Percentiles rank a stretch among this genome's conserved stretches.
Conservation (phyloP, 1,140 invertebrate species). For the Semibalanus balanoides region DNA sequence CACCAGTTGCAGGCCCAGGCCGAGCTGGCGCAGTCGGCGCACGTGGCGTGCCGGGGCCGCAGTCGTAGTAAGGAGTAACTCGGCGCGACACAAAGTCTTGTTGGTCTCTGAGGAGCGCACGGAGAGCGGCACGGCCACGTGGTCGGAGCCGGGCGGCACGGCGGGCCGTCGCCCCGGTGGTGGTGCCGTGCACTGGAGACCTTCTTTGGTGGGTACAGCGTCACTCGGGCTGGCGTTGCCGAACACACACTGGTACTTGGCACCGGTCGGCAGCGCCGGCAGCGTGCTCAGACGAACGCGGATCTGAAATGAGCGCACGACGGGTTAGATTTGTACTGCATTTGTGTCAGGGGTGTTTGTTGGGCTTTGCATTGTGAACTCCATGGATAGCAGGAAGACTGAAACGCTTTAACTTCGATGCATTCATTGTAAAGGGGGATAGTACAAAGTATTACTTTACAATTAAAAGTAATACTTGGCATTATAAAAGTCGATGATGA, state of each 20-base stretch:
- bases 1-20: slow-evolving; percentile 93
- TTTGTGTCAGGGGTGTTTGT: too few species aligned
- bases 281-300: slow-evolving; percentile 62
- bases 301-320: too few species aligned
- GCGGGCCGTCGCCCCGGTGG: slow-evolving; percentile 53
- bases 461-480: too few species aligned
- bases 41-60: slow-evolving; percentile 65
- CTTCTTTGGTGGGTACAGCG: slow-evolving; percentile 35
- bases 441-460: too few species aligned
- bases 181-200: slow-evolving; percentile 41
- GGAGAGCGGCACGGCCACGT: slow-evolving; percentile 75
- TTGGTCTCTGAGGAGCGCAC: slow-evolving; percentile 85
- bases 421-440: too few species aligned
- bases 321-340: too few species aligned
- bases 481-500: too few species aligned
- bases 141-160: slow-evolving; percentile 58
- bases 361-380: too few species aligned
- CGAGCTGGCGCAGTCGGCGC: slow-evolving; percentile 67
- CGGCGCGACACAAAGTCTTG: slow-evolving; percentile 86
- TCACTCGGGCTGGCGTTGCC: slow-evolving; percentile 34
- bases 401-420: too few species aligned
- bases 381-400: too few species aligned
- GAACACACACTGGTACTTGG: slow-evolving; percentile 81
- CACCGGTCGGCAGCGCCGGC: slow-evolving; percentile 70
- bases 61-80: slow-evolving; percentile 92